A percentile compares a stretch with the other conserved stretches of the same genome.
Evolutionary conservation across 2,888 invertebrate species (phyloP).

Genomic region (Drosophila planitibia): DNA sequence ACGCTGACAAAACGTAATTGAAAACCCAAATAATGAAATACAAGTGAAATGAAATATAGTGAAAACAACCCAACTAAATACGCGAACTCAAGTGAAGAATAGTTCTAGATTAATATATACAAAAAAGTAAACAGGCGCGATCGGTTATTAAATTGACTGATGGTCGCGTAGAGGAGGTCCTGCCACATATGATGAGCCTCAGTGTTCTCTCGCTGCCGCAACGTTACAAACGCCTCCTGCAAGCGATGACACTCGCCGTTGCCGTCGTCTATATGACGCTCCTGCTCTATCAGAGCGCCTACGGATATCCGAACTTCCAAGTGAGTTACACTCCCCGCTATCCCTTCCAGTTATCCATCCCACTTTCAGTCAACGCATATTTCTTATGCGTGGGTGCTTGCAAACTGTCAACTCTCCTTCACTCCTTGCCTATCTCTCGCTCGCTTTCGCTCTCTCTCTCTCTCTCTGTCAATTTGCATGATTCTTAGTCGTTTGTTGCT

Average conservation of each 20-base stretch:
- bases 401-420: constrained; percentile 59
- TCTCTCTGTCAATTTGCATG: constrained; percentile 65
- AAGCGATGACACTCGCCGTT: constrained; percentile 85
- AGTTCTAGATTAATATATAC: neutral
- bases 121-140: constrained; percentile 3
- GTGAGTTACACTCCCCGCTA: constrained; percentile 59
- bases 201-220: constrained; percentile 85
- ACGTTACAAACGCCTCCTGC: constrained; percentile 85
- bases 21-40: constrained; percentile 3
- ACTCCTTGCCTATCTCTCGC: neutral
- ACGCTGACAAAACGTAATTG: constrained; percentile 8
- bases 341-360: neutral
- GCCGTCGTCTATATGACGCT: constrained; percentile 85
- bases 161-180: constrained; percentile 57
- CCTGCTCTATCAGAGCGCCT: constrained; percentile 85
- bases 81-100: constrained; percentile 15
- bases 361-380: neutral
- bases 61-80: neutral
- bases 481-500: constrained; percentile 14
- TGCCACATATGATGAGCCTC: constrained; percentile 84
- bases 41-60: constrained; percentile 6
- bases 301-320: constrained; percentile 85
- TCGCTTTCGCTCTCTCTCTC: neutral
- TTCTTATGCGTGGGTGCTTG: constrained; percentile 23
- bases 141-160: constrained; percentile 34